Evolutionary conservation across 2,888 invertebrate species (phyloP), one percentile per base, ranked within the genome.

Genomic region (Argynnis bischoffii): DNA sequence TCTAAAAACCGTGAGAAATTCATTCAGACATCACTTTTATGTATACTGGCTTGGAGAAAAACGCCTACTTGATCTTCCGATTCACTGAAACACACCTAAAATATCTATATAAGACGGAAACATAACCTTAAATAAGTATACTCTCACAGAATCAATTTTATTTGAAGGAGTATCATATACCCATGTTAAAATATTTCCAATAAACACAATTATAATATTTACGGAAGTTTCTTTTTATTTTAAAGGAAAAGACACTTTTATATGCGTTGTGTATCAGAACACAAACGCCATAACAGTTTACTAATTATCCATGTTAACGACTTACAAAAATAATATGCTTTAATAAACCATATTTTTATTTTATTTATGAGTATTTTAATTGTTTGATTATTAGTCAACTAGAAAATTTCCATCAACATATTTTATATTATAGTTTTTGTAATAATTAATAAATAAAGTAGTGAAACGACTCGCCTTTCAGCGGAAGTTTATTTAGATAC

Each of bases 51-150:
- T 76, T 80, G 74, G 79, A 86, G 80, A 85, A 88, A 85, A 81
- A 80, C 80, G 81, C 81, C 75, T 90, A 86, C 81, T 81, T 46
- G 83, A 81, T 80, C 78, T 84, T 79, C 78, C 76, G 81, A 84
- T 78, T 82, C 78, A 85, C 78, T 81, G 81, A 85, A 87, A 93
- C 94, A 94, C 93, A 95, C 95, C 94, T 95, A 95, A 93, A 92
- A 95, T 95, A 89, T 94, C 94, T 93, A 95, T 95, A 93, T 94
- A 95, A 94, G 95, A 95, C 86, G 85, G 90, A 90, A 90, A 91
- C 90, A 91, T 92, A 92, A 92, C 92, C 92, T 91, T 81, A 85
- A 88, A 83, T 80, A 71, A 72, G 79, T 78, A 72, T 69, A 69
- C 79, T 83, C 77, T 75, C 75, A 80, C 79, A 67, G 53, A 48